A percentile compares a stretch with the other conserved stretches of the same genome.
Evolutionary conservation across 2,113 vertebrate species (phyloP).

Genomic region (Telmatochromis sp.): DNA sequence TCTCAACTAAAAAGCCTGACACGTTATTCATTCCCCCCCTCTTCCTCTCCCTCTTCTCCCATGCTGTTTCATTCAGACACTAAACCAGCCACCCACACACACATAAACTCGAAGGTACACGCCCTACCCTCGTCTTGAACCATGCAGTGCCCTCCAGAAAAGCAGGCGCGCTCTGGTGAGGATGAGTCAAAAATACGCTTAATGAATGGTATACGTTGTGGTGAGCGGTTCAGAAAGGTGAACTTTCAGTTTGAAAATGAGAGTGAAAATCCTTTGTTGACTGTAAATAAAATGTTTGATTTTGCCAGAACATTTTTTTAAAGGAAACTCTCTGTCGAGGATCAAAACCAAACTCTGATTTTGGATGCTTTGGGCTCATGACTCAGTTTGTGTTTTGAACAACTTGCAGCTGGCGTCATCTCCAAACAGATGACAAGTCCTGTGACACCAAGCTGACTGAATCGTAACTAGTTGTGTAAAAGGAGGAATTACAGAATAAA

Average conservation of each 20-base stretch:
- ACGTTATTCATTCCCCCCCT: slow-evolving; percentile 20
- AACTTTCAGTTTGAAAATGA: background rate
- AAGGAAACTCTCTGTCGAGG: background rate
- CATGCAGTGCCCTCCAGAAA: slow-evolving; percentile 5
- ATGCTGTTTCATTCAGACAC: slow-evolving; percentile 58
- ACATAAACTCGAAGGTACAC: slow-evolving; percentile 4
- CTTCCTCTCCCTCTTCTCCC: background rate
- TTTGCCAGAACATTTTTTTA: background rate
- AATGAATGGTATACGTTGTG: background rate
- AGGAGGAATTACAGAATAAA: background rate
- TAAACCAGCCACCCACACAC: slow-evolving; percentile 10
- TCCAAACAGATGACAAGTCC: slow-evolving; percentile 8
- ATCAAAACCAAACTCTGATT: background rate
- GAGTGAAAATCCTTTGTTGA: background rate
- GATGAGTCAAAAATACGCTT: background rate
- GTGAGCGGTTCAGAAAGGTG: background rate
- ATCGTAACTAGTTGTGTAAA: background rate
- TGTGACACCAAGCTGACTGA: slow-evolving; percentile 15
- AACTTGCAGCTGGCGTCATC: background rate
- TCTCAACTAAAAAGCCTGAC: slow-evolving; percentile 56
- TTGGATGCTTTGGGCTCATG: background rate
- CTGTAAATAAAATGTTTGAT: background rate
- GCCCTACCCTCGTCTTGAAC: slow-evolving; percentile 7
- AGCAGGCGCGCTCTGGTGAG: background rate
- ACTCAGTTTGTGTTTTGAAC: slow-evolving; percentile 18